Base-by-base conservation (phyloP, 2,888 invertebrate genomes). In the Amphipyra tragopoginis region DNA sequence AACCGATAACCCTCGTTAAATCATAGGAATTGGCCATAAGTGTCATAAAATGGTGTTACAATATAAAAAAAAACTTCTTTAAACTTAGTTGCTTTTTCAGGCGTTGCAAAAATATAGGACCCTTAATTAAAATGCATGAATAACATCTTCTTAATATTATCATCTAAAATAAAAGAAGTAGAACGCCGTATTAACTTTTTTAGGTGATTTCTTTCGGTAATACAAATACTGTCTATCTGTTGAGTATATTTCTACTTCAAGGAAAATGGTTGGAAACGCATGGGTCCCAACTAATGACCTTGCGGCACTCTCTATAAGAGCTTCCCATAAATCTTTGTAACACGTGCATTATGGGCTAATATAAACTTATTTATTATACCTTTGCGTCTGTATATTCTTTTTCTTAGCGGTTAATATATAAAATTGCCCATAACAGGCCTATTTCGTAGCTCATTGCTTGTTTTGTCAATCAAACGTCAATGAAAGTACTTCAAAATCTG, bases 261-360 rank as follows among this genome's bases (percentile, higher is more conserved):
- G 14, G 36, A n/a, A 54, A 51, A 40, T 13, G 10, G 39, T 70
- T 43, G 21, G n/a, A 47, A 65, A 61, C 9, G 33, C 9, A 45
- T 36, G 11, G 50, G 61, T 15, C 61, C 44, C 2, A 57, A 45
- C n/a, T 58, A 57, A 55, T 44, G 47, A 72, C 72, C 72, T 42
- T 72, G 57, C 13, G 29, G 57, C 8, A 72, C 39, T 57, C 51
- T 8, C 13, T 15, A 13, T 45, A 42, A 13, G 38, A 11, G 5
- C 21, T 38, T 26, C 10, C n/a, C 21, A 42, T 61, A 15, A 51
- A 54, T 65, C 38, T 57, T 38, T 40, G 7, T 13, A 38, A 54
- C 34, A 42, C 33, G 10, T 40, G 33, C 36, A 43, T 38, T 52
- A 38, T 42, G 8, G 33, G 33, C n/a, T 39, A 57, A 51, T 44